Evolutionary conservation across 2,797 vertebrate species (phyloP).

Genomic region (Pseudomugil tenellus): DNA sequence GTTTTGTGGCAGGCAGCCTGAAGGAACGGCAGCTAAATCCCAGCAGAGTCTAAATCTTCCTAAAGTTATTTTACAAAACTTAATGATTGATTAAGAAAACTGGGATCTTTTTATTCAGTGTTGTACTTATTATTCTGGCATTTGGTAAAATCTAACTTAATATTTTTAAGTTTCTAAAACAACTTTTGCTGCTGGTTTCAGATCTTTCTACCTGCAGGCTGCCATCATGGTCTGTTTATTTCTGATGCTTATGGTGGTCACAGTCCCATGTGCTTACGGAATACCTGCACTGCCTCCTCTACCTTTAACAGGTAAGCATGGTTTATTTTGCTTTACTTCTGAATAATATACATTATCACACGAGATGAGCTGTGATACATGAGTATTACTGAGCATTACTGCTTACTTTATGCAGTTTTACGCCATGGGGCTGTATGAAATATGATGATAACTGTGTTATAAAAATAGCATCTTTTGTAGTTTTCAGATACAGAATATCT

Average conservation of each 20-base stretch:
- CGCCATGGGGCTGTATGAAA: no score
- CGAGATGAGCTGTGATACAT: no score
- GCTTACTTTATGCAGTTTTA: no score
- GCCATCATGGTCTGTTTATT: slow-evolving; percentile 29
- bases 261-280: slow-evolving; percentile 26
- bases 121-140: not conserved
- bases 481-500: not conserved
- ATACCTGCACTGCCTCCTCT: slow-evolving; percentile 38
- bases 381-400: no score
- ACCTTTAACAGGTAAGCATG: slow-evolving; percentile 65
- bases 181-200: not conserved
- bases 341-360: no score
- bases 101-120: not conserved
- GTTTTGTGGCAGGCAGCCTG: not conserved
- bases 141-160: not conserved
- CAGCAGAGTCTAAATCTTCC: no score
- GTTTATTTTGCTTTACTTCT: not conserved
- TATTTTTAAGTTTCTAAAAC: not conserved
- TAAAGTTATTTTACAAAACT: not conserved
- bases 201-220: slow-evolving; percentile 34
- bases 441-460: no score
- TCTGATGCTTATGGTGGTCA: slow-evolving; percentile 25
- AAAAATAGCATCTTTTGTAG: not conserved
- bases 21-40: not conserved
- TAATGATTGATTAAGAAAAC: not conserved